Conservation (phyloP, 2,113 vertebrate species). For the Leucopsar rothschildi region DNA sequence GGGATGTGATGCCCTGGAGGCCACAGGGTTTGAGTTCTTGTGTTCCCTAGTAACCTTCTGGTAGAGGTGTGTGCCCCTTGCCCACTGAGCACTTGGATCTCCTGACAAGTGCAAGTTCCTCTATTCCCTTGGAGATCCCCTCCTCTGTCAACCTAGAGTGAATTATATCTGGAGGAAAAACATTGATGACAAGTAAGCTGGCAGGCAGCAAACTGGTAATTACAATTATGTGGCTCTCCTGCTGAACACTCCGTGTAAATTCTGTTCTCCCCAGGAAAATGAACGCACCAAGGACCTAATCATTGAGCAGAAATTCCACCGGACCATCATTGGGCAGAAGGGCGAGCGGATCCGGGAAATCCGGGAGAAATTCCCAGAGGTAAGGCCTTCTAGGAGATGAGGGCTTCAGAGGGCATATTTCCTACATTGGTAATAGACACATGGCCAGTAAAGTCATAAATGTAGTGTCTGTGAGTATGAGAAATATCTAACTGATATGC, state of each 20-base stretch:
- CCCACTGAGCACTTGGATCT: background rate
- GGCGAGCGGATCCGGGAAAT: slow-evolving; percentile 97
- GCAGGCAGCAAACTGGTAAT: background rate
- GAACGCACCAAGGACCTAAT: slow-evolving; percentile 99
- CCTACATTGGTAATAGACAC: background rate
- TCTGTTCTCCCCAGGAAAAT: slow-evolving; percentile 80
- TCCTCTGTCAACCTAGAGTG: background rate
- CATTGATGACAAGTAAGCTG: background rate
- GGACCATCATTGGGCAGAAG: slow-evolving; percentile 98
- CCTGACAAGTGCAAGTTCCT: background rate
- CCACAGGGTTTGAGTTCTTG: background rate
- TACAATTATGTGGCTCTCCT: background rate
- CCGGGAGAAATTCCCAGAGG: slow-evolving; percentile 97
- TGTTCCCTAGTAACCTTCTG: background rate
- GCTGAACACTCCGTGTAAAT: background rate
- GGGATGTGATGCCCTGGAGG: background rate
- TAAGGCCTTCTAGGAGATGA: background rate
- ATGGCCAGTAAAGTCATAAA: background rate
- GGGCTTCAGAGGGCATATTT: background rate
- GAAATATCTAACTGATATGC: background rate
- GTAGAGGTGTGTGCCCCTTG: background rate
- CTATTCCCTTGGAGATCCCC: background rate
- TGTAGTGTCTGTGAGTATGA: background rate
- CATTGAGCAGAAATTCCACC: slow-evolving; percentile 96
- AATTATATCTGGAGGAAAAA: background rate